Percentiles rank a stretch among this genome's conserved stretches.
phyloP scores from a whole-genome alignment of 2,113 vertebrate species.

The Coregonus clupeaformis region DNA sequence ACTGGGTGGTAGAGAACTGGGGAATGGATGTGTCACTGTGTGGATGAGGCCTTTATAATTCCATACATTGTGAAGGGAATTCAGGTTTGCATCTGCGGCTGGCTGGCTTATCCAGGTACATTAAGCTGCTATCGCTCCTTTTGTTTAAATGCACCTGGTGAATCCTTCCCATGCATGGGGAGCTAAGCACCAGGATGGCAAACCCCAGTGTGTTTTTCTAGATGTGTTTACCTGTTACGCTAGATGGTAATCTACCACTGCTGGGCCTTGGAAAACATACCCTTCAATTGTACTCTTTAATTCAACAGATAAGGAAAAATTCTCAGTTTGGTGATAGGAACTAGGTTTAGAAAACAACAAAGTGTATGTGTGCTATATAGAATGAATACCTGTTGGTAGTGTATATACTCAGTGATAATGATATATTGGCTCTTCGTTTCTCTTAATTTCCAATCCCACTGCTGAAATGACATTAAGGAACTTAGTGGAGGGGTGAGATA shows the following conservation, averaged over 20 bases:
- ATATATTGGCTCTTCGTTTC: not conserved
- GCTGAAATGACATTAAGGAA: conserved; percentile 12
- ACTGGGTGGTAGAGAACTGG: too few relatives aligned
- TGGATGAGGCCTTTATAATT: conserved; percentile 53
- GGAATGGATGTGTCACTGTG: not conserved
- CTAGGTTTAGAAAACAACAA: not conserved
- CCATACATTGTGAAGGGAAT: conserved; percentile 67
- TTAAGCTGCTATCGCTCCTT: conserved; percentile 50
- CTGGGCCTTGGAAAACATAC: conserved; percentile 13
- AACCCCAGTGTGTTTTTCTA: conserved; percentile 28
- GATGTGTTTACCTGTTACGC: conserved; percentile 28
- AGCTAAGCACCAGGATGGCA: conserved; percentile 22
- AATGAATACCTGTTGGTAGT: not conserved
- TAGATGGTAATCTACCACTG: conserved; percentile 39
- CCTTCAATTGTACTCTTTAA: conserved; percentile 19
- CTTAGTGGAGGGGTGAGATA: conserved; percentile 43
- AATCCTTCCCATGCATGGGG: conserved; percentile 26
- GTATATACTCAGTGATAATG: not conserved
- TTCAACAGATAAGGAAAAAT: conserved; percentile 26
- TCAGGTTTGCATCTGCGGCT: conserved; percentile 56
- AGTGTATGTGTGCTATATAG: not conserved
- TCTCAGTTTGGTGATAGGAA: not conserved
- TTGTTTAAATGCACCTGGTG: conserved; percentile 47
- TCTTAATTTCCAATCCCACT: not conserved
- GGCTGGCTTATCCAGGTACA: conserved; percentile 59